Base-by-base conservation (phyloP, 37 sponge, comb jelly and placozoan species). In the Bolinopsis microptera region DNA sequence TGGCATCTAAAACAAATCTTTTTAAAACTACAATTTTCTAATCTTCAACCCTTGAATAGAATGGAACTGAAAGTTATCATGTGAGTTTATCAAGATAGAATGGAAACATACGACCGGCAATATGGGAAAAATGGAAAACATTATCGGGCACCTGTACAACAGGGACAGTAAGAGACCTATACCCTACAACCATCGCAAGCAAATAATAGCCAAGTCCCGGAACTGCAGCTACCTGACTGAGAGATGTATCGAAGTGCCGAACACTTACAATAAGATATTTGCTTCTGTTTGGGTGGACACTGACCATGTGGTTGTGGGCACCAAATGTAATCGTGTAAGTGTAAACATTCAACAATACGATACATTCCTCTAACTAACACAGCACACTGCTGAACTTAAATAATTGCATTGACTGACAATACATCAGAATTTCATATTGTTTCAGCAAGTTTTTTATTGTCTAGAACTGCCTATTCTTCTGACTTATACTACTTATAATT, bases 51-150 rank as follows among this genome's bases (percentile, higher is more conserved):
- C 13, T 48, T 48, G 9, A 48, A 13, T 48, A 48, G 61, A 48
- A 48, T 48, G 61, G 61, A 48, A 18, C 5, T 18, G 13, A 5
- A 13, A 48, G 13, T 18, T 13, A 13, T 48, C 61, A 48, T 48
- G 61, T 48, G 61, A 48, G 61, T 48, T 18, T 48, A 48, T 13
- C 5, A 48, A 48, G 61, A 48, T 48, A 48, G 61, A 48, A 48
- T 48, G 61, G 61, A 48, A 48, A 48, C 9, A 48, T 5, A 48
- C 61, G 13, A 5, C 61, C 5, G 13, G 36, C 3, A 77, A 40
- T 24, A 86, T 86, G 90, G 90, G 90, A 39, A 86, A 86, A 86
- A 40, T 41, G 23, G 38, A 86, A 27, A 86, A 41, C 61, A 86
- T 86, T 41, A 34, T 86, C 24, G 35, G 36, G 0, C 41, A 86